These are phyloP conservation scores for Drosophila mercatorum DNA, from an alignment of 2,888 invertebrate species.

Conservation along the genomic window DNA sequence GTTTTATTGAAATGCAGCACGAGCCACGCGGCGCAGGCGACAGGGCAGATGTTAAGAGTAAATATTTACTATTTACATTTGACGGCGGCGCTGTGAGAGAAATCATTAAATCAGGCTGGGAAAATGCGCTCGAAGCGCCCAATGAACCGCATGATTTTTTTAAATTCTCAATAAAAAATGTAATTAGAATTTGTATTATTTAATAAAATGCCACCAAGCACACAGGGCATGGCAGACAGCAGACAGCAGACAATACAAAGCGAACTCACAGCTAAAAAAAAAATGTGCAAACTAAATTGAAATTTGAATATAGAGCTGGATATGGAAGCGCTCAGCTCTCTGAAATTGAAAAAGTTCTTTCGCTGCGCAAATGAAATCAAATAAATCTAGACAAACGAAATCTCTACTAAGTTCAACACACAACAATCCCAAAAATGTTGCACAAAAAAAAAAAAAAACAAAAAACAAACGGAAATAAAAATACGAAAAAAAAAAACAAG, in stretches of 20 bases:
- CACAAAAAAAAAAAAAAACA: slow-evolving; percentile 11
- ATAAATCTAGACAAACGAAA: slow-evolving; percentile 49
- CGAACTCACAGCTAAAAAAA: neutral
- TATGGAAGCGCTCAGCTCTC: slow-evolving; percentile 2
- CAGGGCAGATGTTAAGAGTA: slow-evolving; percentile 52
- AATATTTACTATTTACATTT: slow-evolving; percentile 69
- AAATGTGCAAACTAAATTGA: slow-evolving; percentile 56
- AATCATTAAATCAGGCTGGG: slow-evolving; percentile 63
- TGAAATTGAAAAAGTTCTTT: slow-evolving; percentile 49
- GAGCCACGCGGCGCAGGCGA: slow-evolving; percentile 36
- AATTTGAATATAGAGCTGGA: slow-evolving; percentile 33
- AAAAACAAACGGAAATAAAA: slow-evolving; percentile 3
- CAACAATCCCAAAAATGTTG: slow-evolving; percentile 46
- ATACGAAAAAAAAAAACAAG: neutral
- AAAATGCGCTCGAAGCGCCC: slow-evolving; percentile 19
- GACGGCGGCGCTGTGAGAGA: slow-evolving; percentile 54
- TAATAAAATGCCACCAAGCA: slow-evolving; percentile 54
- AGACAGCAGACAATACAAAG: slow-evolving; percentile 7
- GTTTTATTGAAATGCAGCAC: slow-evolving; percentile 66
- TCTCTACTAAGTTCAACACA: slow-evolving; percentile 42
- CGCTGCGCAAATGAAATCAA: slow-evolving; percentile 48
- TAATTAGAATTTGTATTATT: slow-evolving; percentile 73
- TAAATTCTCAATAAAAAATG: slow-evolving; percentile 25
- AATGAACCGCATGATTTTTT: slow-evolving; percentile 37
- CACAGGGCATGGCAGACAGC: slow-evolving; percentile 1